Percentiles rank a stretch among this genome's conserved stretches.
These are phyloP conservation scores for Myotis myotis DNA, from an alignment of 2,797 vertebrate species.

Conservation along the genomic window DNA sequence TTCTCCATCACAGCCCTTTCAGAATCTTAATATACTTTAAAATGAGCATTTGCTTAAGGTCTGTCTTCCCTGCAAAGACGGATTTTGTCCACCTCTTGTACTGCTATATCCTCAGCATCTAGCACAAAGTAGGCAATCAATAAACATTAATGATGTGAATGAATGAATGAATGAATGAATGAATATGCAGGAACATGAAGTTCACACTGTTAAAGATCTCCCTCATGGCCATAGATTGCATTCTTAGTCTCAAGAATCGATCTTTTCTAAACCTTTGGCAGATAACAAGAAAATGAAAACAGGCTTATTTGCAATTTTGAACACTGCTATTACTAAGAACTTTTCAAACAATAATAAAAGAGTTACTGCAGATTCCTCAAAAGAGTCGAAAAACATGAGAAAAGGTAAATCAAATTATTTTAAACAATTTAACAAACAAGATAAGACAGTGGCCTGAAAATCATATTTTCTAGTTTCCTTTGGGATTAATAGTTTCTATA, in stretches of 20 bases:
- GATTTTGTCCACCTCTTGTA: not conserved
- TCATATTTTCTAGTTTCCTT: constrained; percentile 30
- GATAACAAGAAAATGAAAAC: not conserved
- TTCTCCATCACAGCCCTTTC: not conserved
- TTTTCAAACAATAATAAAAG: constrained; percentile 11
- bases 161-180: not conserved
- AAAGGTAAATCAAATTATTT: constrained; percentile 14
- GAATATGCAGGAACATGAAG: not conserved
- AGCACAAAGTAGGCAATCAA: not conserved
- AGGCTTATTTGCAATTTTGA: constrained; percentile 30
- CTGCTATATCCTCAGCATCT: not conserved
- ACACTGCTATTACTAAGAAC: not conserved
- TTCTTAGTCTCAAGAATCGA: not conserved
- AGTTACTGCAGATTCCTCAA: not conserved
- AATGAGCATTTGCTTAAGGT: not conserved
- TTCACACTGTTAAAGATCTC: not conserved
- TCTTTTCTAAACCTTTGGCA: constrained; percentile 20
- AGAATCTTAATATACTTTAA: not conserved
- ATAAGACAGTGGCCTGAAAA: not conserved
- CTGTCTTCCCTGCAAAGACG: not conserved
- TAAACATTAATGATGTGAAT: not conserved
- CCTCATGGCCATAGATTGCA: not conserved
- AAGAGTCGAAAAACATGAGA: not conserved
- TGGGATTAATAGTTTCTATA: constrained; percentile 1
- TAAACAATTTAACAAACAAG: constrained; percentile 26